A percentile compares a stretch with the other conserved stretches of the same genome.
phyloP scores from a whole-genome alignment of 2,888 invertebrate species.

The Pegoplata infirma region DNA sequence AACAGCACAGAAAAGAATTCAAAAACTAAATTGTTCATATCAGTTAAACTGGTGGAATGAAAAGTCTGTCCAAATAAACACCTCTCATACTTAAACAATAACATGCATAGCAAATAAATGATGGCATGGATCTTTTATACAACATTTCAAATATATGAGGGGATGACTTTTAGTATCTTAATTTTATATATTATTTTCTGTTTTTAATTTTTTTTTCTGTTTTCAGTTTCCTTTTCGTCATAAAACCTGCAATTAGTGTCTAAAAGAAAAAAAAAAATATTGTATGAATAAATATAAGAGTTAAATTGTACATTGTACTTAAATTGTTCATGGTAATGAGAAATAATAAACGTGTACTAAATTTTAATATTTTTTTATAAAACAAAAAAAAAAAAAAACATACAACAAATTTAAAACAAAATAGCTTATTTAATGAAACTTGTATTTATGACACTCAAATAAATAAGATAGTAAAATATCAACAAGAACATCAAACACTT shows the following conservation, averaged over 20 bases:
- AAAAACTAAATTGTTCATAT: constrained; percentile 2
- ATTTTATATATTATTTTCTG: constrained; percentile 33
- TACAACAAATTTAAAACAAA: no score
- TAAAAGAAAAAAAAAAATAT: constrained; percentile 45
- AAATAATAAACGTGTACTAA: constrained; percentile 51
- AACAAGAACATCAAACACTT: no score
- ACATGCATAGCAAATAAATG: not conserved
- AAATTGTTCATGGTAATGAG: constrained; percentile 37
- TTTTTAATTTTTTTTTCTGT: constrained; percentile 11
- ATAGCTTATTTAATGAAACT: no score
- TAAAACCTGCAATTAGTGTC: constrained; percentile 57
- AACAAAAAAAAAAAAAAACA: constrained; percentile 2
- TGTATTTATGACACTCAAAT: no score
- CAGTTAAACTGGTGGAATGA: not conserved
- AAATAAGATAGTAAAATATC: no score
- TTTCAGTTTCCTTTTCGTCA: constrained; percentile 41
- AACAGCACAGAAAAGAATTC: constrained; percentile 8
- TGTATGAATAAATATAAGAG: not conserved
- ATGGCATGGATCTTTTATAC: not conserved
- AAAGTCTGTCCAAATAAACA: constrained; percentile 22
- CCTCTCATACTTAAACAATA: not conserved
- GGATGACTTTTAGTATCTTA: constrained; percentile 31
- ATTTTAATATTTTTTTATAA: constrained; percentile 41
- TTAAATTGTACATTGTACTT: constrained; percentile 17
- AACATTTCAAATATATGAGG: not conserved